Base-by-base conservation (phyloP, 2,888 invertebrate genomes). In the Clostera curtula region DNA sequence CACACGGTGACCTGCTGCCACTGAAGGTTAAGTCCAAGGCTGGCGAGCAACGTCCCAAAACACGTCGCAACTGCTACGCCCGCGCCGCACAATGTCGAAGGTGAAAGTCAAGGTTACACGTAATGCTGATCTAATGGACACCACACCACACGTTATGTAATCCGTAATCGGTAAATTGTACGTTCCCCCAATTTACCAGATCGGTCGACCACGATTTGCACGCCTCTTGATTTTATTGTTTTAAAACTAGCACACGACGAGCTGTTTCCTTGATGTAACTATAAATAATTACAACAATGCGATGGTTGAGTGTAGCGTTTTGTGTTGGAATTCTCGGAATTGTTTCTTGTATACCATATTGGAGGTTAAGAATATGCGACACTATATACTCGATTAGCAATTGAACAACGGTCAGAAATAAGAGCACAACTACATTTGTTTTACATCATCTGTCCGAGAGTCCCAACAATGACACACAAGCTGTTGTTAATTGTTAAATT, bases 61-160 rank as follows among this genome's bases (percentile, higher is more conserved):
- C 49, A 57, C 49, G 50, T 49, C 36, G 49, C n/a, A 35, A 35
- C 35, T 36, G 46, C 35, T 26, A 19, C 22, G 32, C 29, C 32
- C 22, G 41, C 34, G 34, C n/a, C 37, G 16, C 37, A 31, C 49
- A 57, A 58, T 58, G 58, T 48, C 54, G 60, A 61, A 65, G 67
- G 67, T 65, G 66, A 71, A 70, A 71, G 71, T 71, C 70, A 70
- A 71, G 70, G 68, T 29, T 45, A 43, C 47, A 46, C 47, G 56
- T 56, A 50, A 47, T 34, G 24, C 43, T 40, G 40, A 40, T 56
- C 43, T 56, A 54, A 53, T 51, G 31, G 42, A 31, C 45, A 46
- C 38, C 56, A 58, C 56, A 52, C n/a, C n/a, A 49, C 45, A 39
- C 40, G 42, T 62, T 64, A 63, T 56, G 44, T 60, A 62, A 63